These are phyloP conservation scores for Elysia crispata DNA, from an alignment of 2,888 invertebrate genomes.

Conservation along the genomic window DNA sequence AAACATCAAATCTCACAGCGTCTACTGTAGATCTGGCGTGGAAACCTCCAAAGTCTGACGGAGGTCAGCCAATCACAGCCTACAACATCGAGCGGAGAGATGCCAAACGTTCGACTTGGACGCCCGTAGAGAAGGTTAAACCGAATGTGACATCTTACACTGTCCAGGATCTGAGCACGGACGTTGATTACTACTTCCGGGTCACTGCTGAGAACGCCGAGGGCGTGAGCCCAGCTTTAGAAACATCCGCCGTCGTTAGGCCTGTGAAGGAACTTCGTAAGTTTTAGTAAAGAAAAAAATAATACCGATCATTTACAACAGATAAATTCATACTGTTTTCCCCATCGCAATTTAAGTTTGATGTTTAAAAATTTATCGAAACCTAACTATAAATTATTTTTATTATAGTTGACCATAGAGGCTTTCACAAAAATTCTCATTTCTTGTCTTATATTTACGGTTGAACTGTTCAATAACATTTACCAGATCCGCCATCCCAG, in stretches of 20 bases:
- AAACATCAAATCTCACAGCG: slow-evolving; percentile 67
- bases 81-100: slow-evolving; percentile 75
- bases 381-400: too few relatives aligned
- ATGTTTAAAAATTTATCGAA: too few relatives aligned
- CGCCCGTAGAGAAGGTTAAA: slow-evolving; percentile 94
- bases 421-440: too few relatives aligned
- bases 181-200: slow-evolving; percentile 78
- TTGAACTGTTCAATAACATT: too few relatives aligned
- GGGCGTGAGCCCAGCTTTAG: slow-evolving; percentile 79
- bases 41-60: slow-evolving; percentile 88
- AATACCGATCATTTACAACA: too few relatives aligned
- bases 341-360: too few relatives aligned
- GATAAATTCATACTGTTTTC: too few relatives aligned
- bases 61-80: slow-evolving; percentile 84
- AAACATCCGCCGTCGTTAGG: slow-evolving; percentile 53
- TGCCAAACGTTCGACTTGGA: slow-evolving; percentile 79
- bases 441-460: too few relatives aligned
- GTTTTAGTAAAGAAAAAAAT: slow-evolving; percentile 3
- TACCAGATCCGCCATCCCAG: slow-evolving; percentile 67
- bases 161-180: slow-evolving; percentile 70
- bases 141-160: slow-evolving; percentile 67
- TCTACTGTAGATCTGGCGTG: slow-evolving; percentile 74
- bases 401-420: too few relatives aligned
- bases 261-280: slow-evolving; percentile 54
- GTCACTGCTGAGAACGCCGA: slow-evolving; percentile 81